These are phyloP conservation scores for Enhydra lutris DNA, from an alignment of 2,113 vertebrate species.

Conservation along the genomic window DNA sequence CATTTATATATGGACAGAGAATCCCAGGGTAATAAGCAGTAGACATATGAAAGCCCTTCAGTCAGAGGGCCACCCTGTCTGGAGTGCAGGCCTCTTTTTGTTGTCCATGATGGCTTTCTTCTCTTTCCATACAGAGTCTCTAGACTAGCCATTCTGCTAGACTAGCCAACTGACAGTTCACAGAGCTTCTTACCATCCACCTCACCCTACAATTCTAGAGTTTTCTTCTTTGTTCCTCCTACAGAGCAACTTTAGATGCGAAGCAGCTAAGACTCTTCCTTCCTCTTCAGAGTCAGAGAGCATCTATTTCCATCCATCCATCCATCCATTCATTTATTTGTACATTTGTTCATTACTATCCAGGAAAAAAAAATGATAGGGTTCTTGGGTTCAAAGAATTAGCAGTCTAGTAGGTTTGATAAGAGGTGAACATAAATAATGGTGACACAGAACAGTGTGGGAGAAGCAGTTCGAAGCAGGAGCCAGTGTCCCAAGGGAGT, in stretches of 20 bases:
- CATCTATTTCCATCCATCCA: not conserved
- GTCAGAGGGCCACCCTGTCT: not conserved
- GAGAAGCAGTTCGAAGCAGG: no score
- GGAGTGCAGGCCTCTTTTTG: not conserved
- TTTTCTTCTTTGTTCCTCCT: not conserved
- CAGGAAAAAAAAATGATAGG: not conserved
- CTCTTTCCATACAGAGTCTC: not conserved
- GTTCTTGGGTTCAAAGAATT: not conserved
- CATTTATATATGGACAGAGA: not conserved
- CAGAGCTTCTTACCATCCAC: not conserved
- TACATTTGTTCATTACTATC: not conserved
- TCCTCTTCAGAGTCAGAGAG: not conserved
- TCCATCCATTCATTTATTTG: not conserved
- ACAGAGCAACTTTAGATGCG: not conserved
- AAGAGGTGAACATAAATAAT: not conserved
- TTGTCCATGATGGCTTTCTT: not conserved
- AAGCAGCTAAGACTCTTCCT: not conserved
- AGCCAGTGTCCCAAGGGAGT: accelerated
- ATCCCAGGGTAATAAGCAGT: not conserved
- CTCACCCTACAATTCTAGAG: not conserved
- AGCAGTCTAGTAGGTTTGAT: no score
- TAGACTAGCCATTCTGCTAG: not conserved
- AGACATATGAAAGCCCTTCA: not conserved
- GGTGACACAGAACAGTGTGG: no score
- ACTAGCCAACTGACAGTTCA: not conserved